Base-by-base conservation (phyloP, 2,888 invertebrate species). In the Sphecodes monilicornis region DNA sequence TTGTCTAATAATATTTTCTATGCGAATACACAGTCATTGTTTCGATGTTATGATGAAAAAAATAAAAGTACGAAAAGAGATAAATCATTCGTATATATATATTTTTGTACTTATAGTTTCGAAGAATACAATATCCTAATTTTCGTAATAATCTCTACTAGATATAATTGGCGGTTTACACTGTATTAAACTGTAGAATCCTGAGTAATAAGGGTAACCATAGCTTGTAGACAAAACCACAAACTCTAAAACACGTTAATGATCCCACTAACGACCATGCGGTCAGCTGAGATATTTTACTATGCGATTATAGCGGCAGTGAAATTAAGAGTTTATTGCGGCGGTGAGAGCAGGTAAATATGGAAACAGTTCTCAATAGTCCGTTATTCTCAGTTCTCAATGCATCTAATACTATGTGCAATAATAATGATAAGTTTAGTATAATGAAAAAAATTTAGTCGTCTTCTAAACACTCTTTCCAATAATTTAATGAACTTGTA, bases 221-320 rank as follows among this genome's bases (percentile, higher is more conserved):
- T 60, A 60, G 60, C 60, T 60, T 60, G 60, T 60, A 60, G 60
- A 60, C 60, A 60, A 60, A 60, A 60, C 60, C 60, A 60, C 60
- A 32, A 60, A 60, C 60, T 60, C 60, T 60, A 60, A 60, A 60
- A 60, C 60, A 32, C 60, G 60, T 18, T 60, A 60, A 60, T 60
- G 60, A 60, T 60, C 60, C 60, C 60, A 60, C 60, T 29, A 60
- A 60, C 60, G 29, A 29, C 2, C 60, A 18, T 60, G 60, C 60
- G 60, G 60, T 8, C 60, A 29, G 60, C 60, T 60, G 60, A 60
- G 60, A 60, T 60, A 60, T 60, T 60, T 60, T 60, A 60, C 29
- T 32, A 32, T 18, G 29, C 29, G 60, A 60, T 60, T 60, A 60
- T 8, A 29, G 32, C 29, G 60, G 60, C 60, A 6, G 5, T 32